Evolutionary conservation across 2,888 invertebrate species (phyloP).

Genomic region (Andrena bucephala): DNA sequence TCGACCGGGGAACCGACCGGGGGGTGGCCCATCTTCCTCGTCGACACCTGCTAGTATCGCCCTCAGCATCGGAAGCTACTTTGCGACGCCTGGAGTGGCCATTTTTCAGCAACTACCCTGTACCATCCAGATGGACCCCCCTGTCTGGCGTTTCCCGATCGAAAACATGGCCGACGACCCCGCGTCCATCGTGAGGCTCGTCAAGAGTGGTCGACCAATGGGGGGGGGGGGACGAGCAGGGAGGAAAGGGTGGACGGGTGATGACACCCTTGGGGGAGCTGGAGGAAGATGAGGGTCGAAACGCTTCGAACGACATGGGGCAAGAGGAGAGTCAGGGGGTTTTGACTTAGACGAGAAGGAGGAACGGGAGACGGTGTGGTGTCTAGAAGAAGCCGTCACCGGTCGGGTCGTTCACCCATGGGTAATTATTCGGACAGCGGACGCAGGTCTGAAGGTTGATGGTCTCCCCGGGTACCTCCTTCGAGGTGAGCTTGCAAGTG

Average conservation of each 20-base stretch:
- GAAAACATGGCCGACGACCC: conserved; percentile 38
- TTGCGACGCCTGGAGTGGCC: neutral
- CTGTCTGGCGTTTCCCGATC: neutral
- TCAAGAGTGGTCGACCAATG: conserved; percentile 29
- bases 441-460: conserved; percentile 97
- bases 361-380: conserved; percentile 44
- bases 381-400: conserved; percentile 95
- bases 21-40: neutral
- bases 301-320: conserved; percentile 32
- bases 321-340: conserved; percentile 35
- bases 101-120: conserved; percentile 1
- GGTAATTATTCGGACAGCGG: conserved; percentile 97
- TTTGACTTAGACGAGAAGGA: conserved; percentile 70
- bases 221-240: conserved; percentile 10
- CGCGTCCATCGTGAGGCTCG: conserved; percentile 51
- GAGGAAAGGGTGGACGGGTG: neutral
- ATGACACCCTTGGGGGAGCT: neutral
- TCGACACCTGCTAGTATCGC: neutral
- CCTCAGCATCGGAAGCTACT: neutral
- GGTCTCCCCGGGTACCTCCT: conserved; percentile 97
- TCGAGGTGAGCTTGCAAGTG: conserved; percentile 95
- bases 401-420: conserved; percentile 97
- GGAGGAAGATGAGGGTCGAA: neutral
- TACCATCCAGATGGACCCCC: neutral
- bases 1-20: conserved; percentile 8